phyloP scores from a whole-genome alignment of 2,113 vertebrate genomes.

The Montifringilla adamsi region DNA sequence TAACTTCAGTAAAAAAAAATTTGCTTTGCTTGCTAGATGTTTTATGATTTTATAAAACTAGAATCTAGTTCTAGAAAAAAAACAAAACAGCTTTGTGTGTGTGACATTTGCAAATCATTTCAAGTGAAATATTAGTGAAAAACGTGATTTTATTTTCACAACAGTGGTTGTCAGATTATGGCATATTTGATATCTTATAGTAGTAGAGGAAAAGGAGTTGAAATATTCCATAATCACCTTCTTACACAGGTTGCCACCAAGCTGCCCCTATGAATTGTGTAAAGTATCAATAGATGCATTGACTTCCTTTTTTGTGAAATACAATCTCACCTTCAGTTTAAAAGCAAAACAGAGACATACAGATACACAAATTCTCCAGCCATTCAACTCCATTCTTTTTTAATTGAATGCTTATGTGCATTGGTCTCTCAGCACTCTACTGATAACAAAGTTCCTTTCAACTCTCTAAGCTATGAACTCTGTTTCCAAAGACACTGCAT shows the following conservation, averaged over 20 bases:
- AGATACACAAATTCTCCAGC: neutral
- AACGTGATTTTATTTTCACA: neutral
- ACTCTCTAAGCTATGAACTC: neutral
- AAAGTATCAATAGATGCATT: neutral
- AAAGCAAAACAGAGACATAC: neutral
- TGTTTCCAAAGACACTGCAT: conserved; percentile 1
- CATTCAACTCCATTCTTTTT: neutral
- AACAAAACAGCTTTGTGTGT: fast-evolving
- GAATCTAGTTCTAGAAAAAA: neutral
- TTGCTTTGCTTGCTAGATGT: neutral
- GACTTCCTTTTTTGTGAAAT: neutral
- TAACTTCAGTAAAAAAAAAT: neutral
- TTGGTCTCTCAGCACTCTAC: neutral
- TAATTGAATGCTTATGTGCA: neutral
- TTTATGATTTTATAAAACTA: neutral
- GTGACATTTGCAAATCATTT: neutral
- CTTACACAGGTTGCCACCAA: neutral
- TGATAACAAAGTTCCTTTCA: conserved; percentile 30
- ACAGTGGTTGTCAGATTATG: neutral
- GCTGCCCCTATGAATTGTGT: neutral
- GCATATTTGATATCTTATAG: neutral
- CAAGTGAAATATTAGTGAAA: neutral
- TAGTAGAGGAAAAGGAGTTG: neutral
- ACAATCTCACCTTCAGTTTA: neutral
- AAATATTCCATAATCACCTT: neutral